Base-by-base conservation (phyloP, 2,888 invertebrate species). In the Chymomyza caudatula region DNA sequence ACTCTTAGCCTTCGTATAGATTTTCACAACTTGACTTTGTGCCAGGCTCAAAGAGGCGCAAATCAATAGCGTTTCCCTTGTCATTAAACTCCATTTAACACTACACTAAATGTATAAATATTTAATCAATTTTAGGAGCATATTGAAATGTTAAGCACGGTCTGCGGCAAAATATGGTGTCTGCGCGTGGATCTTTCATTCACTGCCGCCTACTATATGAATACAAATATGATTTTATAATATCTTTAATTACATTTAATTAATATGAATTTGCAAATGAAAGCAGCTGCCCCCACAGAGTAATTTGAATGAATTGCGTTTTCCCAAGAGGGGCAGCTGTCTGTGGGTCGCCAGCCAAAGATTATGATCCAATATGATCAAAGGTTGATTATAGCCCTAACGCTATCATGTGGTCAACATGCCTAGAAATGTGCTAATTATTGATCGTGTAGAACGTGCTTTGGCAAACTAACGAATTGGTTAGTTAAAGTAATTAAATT, bases 71-170 rank as follows among this genome's bases (percentile, higher is more conserved):
- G 37, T 29, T 29, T 29, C 29, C 29, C 29, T 29, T 29, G 29
- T 29, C 29, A 29, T 29, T 8, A 29, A 29, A 8, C 43, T 49
- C 54, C 42, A 55, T 25, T 63, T 65, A 61, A 59, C 47, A 60
- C 17, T 47, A 42, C 49, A 43, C 80, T 78, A 78, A 78, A 68
- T 67, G 74, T 59, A 81, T 78, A 63, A 78, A 69, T 72, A 60
- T 60, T 8, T 49, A n/a, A 51, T 42, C 42, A 60, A n/a, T 42
- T 8, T 4, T 8, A 8, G 37, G 65, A 44, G 0, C 23, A 37
- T 23, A 54, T 2, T 1, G 2, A 29, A 29, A 29, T 4, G 25
- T 25, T 4, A 25, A 25, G 25, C 25, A 29, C 6, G 11, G 11
- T 29, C 6, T 29, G 11, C 6, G 11, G 63, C 71, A 63, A 20